phyloP scores from a whole-genome alignment of 2,888 invertebrate species.

The Xestia xanthographa region DNA sequence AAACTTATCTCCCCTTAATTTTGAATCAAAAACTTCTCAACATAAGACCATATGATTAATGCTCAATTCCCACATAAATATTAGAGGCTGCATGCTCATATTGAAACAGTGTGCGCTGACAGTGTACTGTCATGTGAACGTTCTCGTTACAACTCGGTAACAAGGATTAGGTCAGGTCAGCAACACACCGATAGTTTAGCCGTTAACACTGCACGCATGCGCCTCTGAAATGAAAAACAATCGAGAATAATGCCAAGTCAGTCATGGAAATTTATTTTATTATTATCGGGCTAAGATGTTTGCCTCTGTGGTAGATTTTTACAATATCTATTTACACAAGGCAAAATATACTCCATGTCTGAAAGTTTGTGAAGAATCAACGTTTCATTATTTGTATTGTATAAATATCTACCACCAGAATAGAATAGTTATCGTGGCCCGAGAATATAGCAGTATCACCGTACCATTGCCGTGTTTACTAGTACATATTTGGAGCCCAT shows the following conservation, averaged over 20 bases:
- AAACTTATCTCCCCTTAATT: slow-evolving; percentile 36
- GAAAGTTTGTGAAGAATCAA: slow-evolving; percentile 14
- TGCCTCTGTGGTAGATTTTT: slow-evolving; percentile 70
- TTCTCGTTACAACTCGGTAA: slow-evolving; percentile 73
- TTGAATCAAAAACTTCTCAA: slow-evolving; percentile 23
- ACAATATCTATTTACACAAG: slow-evolving; percentile 24
- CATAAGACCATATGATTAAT: slow-evolving; percentile 41
- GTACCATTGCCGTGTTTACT: slow-evolving; percentile 83
- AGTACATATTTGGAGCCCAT: slow-evolving; percentile 68
- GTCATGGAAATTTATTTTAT: slow-evolving; percentile 88
- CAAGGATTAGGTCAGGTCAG: slow-evolving; percentile 79
- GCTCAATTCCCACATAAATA: slow-evolving; percentile 61
- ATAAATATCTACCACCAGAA: slow-evolving; percentile 75
- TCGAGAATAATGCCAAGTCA: slow-evolving; percentile 89
- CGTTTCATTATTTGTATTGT: slow-evolving; percentile 6
- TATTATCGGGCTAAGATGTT: slow-evolving; percentile 77
- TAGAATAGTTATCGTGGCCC: slow-evolving; percentile 77
- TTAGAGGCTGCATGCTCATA: slow-evolving; percentile 89
- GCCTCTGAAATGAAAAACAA: slow-evolving; percentile 90
- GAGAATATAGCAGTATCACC: slow-evolving; percentile 79
- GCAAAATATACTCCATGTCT: background rate
- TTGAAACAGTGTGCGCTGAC: slow-evolving; percentile 89
- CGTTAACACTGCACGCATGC: slow-evolving; percentile 90
- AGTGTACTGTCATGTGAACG: slow-evolving; percentile 79
- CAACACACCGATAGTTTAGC: slow-evolving; percentile 89